Base-by-base conservation (phyloP, 2,113 vertebrate species). In the Siniperca chuatsi region DNA sequence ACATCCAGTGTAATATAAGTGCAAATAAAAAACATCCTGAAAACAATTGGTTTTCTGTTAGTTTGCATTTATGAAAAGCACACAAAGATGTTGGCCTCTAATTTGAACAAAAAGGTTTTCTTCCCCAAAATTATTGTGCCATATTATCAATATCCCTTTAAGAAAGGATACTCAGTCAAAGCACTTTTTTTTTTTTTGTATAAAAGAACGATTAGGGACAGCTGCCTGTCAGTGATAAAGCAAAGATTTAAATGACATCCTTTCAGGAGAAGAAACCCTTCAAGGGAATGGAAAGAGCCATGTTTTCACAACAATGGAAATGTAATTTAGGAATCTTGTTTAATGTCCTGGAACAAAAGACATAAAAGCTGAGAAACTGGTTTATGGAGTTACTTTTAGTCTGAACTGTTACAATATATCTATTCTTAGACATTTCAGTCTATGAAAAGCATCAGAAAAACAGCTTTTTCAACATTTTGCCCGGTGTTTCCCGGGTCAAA, bases 201-300 rank as follows among this genome's bases (percentile, higher is more conserved):
- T 15, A n/a, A 66, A 48, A 57, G 37, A 76, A 11, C 12, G 15
- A 85, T 79, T 71, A 64, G 16, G n/a, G 40, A 83, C 65, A 85
- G 52, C 55, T 85, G 79, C 82, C 71, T 75, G 82, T 78, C 81
- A 78, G 61, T 68, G 61, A 81, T 67, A n/a, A 86, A 72, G 66
- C 42, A 73, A 44, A 35, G 42, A 85, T 78, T 79, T 54, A 83
- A 81, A 87, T 76, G 52, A 33, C 61, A 73, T 86, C 58, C 40
- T 72, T 78, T 77, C 62, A 67, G 37, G 65, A 77, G 62, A 76
- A 77, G 54, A 82, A 87, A 81, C 37, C 40, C 61, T 79, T 90
- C 80, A 80, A 54, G 29, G 42, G 3, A 79, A 50, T 75, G 25
- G 66, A 82, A 50, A 78, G 52, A 85, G 35, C 48, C 7, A 62